Percentiles rank a stretch among this genome's conserved stretches.
These are phyloP conservation scores for Zaprionus africanus DNA, from an alignment of 1,140 invertebrate genomes.

Conservation along the genomic window DNA sequence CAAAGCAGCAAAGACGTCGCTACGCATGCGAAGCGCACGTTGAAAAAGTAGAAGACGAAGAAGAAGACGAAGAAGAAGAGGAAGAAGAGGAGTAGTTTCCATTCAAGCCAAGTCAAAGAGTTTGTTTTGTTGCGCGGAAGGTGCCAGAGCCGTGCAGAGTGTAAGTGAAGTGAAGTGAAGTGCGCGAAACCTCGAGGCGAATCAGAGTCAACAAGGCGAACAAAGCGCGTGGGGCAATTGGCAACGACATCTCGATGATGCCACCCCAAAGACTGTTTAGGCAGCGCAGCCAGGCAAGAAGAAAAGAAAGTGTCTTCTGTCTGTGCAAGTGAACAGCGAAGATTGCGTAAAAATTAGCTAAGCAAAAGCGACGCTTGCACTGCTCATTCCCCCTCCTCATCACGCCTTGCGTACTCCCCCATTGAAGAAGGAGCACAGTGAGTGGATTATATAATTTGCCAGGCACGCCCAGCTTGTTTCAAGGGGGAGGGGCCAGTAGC, in stretches of 20 bases:
- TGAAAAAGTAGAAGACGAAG: slow-evolving; percentile 19
- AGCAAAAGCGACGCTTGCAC: not conserved
- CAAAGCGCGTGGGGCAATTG: slow-evolving; percentile 62
- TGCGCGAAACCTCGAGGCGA: slow-evolving; percentile 60
- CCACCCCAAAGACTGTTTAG: slow-evolving; percentile 32
- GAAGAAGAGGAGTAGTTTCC: slow-evolving; percentile 40
- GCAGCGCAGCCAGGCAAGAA: slow-evolving; percentile 68
- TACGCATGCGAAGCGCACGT: slow-evolving; percentile 47
- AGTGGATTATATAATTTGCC: slow-evolving; percentile 43
- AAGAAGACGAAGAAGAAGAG: not conserved
- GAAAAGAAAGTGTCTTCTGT: slow-evolving; percentile 62
- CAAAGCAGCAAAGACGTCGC: slow-evolving; percentile 69
- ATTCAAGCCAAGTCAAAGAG: not conserved
- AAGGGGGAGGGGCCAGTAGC: slow-evolving; percentile 23
- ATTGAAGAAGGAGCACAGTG: slow-evolving; percentile 48
- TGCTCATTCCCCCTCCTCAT: not conserved
- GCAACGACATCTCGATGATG: slow-evolving; percentile 16
- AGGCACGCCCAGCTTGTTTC: slow-evolving; percentile 12
- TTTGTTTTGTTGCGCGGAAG: slow-evolving; percentile 20
- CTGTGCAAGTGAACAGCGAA: slow-evolving; percentile 43
- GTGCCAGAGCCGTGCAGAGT: slow-evolving; percentile 41
- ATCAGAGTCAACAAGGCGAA: slow-evolving; percentile 55
- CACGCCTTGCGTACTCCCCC: slow-evolving; percentile 44
- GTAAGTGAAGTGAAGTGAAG: slow-evolving; percentile 55
- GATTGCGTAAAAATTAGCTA: slow-evolving; percentile 61